Evolutionary conservation across 2,888 invertebrate species (phyloP), one percentile per base, ranked within the genome.

Genomic region (Hoplodrina ambigua): DNA sequence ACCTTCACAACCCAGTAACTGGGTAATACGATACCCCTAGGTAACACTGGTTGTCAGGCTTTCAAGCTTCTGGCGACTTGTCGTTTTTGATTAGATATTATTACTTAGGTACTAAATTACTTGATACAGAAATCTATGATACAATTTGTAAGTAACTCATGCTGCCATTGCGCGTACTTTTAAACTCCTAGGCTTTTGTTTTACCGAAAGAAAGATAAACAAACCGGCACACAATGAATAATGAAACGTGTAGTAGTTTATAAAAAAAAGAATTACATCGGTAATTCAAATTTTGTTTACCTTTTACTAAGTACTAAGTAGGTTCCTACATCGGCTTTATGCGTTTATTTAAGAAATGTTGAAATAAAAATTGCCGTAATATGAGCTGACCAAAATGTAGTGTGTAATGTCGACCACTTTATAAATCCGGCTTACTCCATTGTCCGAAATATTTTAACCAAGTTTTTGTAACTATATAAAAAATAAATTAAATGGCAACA

Each of bases 161-260:
- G 46, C 11, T 46, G 17, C 46, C 5, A 20, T 17, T 8, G 11
- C 3, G 15, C 41, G 30, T 19, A 30, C 52, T 58, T 46, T 25
- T 17, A 20, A 61, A 53, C 41, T 46, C 13, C 63, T 68, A 58
- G 61, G 57, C 77, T n/a, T 20, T 19, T 52, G 69, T 67, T 68
- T 64, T 68, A 30, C 50, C 37, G 19, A 20, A 53, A n/a, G 49
- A 76, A 75, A 56, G 59, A 59, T 72, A 75, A 73, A 77, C 73
- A 77, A 64, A 20, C 2, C 53, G 55, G 33, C 57, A 61, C 54
- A 77, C 77, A 76, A 76, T 76, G 76, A 63, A 71, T 53, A 55
- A 54, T 57, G 4, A 63, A 72, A 53, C 62, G 61, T 41, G 58
- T 20, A 6, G 17, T 64, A 49, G 25, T 46, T 46, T 8, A 41